Conservation (phyloP, 2,888 invertebrate genomes). For the Teleiodes luculella region DNA sequence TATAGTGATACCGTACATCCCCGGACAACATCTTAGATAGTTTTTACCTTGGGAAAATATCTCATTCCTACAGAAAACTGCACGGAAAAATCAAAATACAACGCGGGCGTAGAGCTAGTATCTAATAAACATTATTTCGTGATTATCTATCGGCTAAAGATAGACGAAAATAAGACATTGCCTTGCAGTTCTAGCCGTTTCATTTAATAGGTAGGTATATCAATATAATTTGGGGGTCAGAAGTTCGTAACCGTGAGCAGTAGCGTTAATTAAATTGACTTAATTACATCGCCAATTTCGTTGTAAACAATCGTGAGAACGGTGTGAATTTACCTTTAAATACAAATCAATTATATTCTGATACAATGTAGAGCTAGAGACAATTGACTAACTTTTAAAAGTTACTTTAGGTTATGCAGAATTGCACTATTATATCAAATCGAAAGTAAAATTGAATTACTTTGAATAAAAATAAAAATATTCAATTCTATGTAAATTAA, state of each 20-base stretch:
- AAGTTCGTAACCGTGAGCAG: conserved; percentile 27
- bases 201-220: background rate
- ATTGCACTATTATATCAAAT: conserved; percentile 34
- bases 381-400: background rate
- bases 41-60: too few species aligned
- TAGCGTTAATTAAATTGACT: conserved; percentile 27
- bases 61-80: too few species aligned
- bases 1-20: too few species aligned
- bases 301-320: conserved; percentile 29
- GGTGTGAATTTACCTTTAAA: conserved; percentile 19
- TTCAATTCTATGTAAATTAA: conserved; percentile 1
- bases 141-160: too few species aligned
- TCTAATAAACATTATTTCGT: too few species aligned
- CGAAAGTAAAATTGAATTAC: conserved; percentile 40
- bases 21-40: too few species aligned
- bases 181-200: background rate
- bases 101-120: too few species aligned
- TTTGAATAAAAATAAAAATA: conserved; percentile 17
- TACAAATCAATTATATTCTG: conserved; percentile 22
- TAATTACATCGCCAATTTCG: conserved; percentile 4
- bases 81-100: too few species aligned
- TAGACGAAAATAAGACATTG: too few species aligned
- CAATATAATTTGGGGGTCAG: conserved; percentile 32
- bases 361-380: conserved; percentile 3
- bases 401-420: background rate